A percentile compares a stretch with the other conserved stretches of the same genome.
Conservation (phyloP, 2,797 vertebrate genomes). For the Astyanax mexicanus region DNA sequence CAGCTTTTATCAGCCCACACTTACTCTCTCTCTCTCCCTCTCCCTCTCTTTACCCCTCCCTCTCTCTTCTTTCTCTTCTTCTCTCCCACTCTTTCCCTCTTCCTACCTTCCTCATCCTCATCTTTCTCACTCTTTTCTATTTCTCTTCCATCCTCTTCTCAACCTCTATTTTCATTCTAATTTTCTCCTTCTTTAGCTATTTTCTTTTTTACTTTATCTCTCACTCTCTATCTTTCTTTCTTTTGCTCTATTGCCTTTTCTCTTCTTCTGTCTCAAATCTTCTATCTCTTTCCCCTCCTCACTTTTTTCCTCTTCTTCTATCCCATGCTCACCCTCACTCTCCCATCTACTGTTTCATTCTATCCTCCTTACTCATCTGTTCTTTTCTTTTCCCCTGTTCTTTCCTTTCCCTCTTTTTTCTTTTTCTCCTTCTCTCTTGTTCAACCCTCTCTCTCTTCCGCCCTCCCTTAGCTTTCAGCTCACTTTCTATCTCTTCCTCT, state of each 20-base stretch:
- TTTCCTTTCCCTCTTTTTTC: neutral
- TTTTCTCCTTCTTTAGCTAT: slow-evolving; percentile 1
- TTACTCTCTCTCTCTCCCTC: slow-evolving; percentile 77
- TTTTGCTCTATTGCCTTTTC: too few species aligned
- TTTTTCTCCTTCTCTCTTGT: neutral
- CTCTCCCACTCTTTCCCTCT: neutral
- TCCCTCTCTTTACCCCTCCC: slow-evolving; percentile 10
- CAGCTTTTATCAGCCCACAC: slow-evolving; percentile 99
- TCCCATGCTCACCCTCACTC: neutral
- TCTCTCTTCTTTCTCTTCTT: neutral
- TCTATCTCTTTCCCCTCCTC: neutral
- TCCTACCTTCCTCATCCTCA: neutral
- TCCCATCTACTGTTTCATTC: too few species aligned
- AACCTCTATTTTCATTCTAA: neutral
- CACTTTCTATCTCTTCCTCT: neutral
- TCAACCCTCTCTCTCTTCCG: too few species aligned
- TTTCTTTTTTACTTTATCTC: too few species aligned
- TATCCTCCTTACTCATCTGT: too few species aligned
- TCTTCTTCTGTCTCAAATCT: neutral
- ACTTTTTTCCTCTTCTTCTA: neutral
- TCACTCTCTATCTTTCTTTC: neutral
- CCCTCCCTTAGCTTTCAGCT: too few species aligned
- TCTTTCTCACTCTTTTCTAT: neutral
- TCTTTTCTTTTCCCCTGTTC: neutral
- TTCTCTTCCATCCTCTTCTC: slow-evolving; percentile 72